Percentiles rank a stretch among this genome's conserved stretches.
These are phyloP conservation scores for Pelmatolapia mariae DNA, from an alignment of 2,113 vertebrate species.

Conservation along the genomic window DNA sequence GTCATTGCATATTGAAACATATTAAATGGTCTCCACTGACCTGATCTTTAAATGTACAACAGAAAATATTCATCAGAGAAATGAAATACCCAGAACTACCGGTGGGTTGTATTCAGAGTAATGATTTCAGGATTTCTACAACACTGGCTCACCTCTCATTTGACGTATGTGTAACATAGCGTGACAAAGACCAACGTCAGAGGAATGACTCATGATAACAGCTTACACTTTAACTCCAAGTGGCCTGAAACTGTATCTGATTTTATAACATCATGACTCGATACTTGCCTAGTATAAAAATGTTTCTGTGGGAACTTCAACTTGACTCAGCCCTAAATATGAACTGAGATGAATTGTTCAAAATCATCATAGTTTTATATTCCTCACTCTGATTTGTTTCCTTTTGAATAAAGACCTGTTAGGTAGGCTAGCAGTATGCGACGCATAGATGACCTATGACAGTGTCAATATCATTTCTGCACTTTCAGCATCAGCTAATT, in stretches of 20 bases:
- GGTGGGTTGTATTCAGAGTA: background rate
- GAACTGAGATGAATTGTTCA: background rate
- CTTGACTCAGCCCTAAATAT: background rate
- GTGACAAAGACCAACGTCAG: background rate
- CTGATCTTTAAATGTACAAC: background rate
- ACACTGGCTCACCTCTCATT: background rate
- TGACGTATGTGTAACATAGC: background rate
- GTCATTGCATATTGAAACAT: background rate
- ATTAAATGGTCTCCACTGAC: background rate
- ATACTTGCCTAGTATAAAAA: background rate
- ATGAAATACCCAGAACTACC: background rate
- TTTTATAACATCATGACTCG: background rate
- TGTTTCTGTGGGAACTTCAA: background rate
- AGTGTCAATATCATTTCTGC: slow-evolving; percentile 6
- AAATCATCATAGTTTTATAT: background rate
- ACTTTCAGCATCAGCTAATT: slow-evolving; percentile 43
- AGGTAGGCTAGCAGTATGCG: background rate
- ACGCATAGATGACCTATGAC: slow-evolving; percentile 53
- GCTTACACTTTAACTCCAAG: background rate
- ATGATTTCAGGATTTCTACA: background rate
- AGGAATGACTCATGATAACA: background rate
- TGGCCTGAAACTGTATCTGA: background rate
- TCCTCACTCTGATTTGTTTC: background rate
- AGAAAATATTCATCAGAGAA: background rate
- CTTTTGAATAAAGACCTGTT: slow-evolving; percentile 25